A percentile compares a stretch with the other conserved stretches of the same genome.
These are phyloP conservation scores for Rhinichthys osculus DNA, from an alignment of 2,797 vertebrate species.

Conservation along the genomic window DNA sequence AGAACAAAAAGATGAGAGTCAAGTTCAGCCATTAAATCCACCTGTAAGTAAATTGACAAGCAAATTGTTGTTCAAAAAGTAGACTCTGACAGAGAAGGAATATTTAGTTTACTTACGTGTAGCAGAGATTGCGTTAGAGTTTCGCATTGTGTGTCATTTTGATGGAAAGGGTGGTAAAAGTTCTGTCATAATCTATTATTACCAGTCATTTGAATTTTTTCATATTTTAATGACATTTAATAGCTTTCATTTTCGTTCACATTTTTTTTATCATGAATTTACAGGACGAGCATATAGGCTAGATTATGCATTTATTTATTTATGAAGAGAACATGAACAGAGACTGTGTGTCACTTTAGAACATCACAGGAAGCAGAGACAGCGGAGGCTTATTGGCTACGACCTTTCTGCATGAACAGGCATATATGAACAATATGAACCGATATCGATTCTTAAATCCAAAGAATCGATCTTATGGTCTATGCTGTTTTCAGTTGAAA, in stretches of 20 bases:
- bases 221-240: too few species aligned
- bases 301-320: too few species aligned
- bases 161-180: not conserved
- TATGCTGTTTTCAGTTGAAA: not conserved
- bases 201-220: too few species aligned
- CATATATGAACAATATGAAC: not conserved
- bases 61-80: not conserved
- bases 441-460: not conserved
- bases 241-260: too few species aligned
- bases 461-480: not conserved
- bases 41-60: not conserved
- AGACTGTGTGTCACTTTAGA: too few species aligned
- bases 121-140: not conserved
- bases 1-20: conserved; percentile 4
- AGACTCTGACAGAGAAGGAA: not conserved
- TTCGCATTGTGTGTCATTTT: not conserved
- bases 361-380: too few species aligned
- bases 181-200: too few species aligned
- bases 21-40: not conserved
- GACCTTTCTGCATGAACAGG: too few species aligned
- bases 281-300: not conserved
- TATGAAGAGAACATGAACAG: too few species aligned
- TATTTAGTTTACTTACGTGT: not conserved
- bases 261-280: not conserved
- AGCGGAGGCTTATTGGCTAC: too few species aligned